Base-by-base conservation (phyloP, 2,888 invertebrate genomes). In the Tanaodytes sp. region DNA sequence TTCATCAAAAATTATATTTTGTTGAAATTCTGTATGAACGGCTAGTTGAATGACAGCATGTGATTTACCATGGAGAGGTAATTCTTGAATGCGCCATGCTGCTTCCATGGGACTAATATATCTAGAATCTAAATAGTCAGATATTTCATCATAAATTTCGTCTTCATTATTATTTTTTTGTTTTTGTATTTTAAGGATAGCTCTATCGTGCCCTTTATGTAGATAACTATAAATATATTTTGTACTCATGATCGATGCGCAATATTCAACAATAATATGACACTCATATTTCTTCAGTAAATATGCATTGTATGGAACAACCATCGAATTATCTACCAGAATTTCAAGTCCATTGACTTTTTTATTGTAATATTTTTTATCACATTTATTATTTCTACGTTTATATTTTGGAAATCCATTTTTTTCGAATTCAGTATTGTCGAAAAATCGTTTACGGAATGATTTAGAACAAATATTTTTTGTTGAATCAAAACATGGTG, bases 41-140 rank as follows among this genome's bases (percentile, higher is more conserved):
- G 70, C 52, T 54, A 68, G 64, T 15, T 55, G 18, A 46, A 62
- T 39, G 43, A 74, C 51, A 30, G 52, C 8, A 37, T 72, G 69
- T 1, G 66, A 71, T 57, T 54, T 59, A 33, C 49, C 63, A 15
- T 46, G 58, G 16, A 74, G 19, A 27, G 69, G 67, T n/a, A 67
- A 59, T 68, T 70, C 64, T 57, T 70, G 36, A 20, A 70, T 71
- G n/a, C 70, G 36, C 73, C 71, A 70, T 20, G 71, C 72, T 58
- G 42, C 18, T 48, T 48, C 48, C 48, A 48, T 48, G 11, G 48
- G 20, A 12, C 48, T 18, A 9, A 48, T 15, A 40, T 74, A 72
- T 39, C 72, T 27, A 15, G 48, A 46, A 33, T 72, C 64, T 14
- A 73, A 45, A 31, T 43, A 43, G 8, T 43, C 2, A 12, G 39